Conservation (phyloP, 53 echinoderm and acorn worm species). For the Echinarachnius parma region DNA sequence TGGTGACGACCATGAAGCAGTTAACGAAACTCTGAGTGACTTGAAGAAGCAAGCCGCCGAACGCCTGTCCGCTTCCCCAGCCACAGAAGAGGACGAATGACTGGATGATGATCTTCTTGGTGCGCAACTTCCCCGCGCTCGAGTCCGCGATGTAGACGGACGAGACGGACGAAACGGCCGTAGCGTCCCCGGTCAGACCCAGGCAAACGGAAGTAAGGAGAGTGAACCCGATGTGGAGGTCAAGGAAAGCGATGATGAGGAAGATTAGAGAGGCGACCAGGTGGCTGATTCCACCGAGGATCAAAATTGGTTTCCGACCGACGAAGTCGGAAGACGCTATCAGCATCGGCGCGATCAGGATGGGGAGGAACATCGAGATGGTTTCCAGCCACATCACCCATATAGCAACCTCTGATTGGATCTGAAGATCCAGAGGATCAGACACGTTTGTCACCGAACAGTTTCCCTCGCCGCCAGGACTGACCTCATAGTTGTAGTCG, state of each 20-base stretch:
- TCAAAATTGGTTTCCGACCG: conserved; percentile 49
- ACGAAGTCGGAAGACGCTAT: conserved; percentile 41
- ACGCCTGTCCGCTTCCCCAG: conserved; percentile 30
- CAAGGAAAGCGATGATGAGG: conserved; percentile 18
- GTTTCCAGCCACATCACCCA: conserved; percentile 50
- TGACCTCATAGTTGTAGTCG: conserved; percentile 22
- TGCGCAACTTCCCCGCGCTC: conserved; percentile 3
- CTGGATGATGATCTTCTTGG: conserved; percentile 34
- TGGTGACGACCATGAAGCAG: conserved; percentile 8
- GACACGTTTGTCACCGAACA: conserved; percentile 22
- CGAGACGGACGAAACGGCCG: conserved; percentile 1
- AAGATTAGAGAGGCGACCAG: conserved; percentile 30
- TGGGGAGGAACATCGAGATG: conserved; percentile 35
- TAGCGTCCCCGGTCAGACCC: conserved; percentile 46
- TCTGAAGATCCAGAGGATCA: conserved; percentile 33
- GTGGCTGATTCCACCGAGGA: conserved; percentile 38
- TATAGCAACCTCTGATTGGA: conserved; percentile 36
- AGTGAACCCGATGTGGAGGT: conserved; percentile 16
- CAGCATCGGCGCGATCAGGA: conserved; percentile 27
- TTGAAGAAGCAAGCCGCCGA: conserved; percentile 24
- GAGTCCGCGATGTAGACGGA: conserved; percentile 57
- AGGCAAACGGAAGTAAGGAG: conserved; percentile 24
- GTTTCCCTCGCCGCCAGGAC: not conserved
- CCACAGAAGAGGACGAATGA: conserved; percentile 36
- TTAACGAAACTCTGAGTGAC: conserved; percentile 20